Base-by-base conservation (phyloP, 2,113 vertebrate genomes). In the Rousettus leschenaultii region DNA sequence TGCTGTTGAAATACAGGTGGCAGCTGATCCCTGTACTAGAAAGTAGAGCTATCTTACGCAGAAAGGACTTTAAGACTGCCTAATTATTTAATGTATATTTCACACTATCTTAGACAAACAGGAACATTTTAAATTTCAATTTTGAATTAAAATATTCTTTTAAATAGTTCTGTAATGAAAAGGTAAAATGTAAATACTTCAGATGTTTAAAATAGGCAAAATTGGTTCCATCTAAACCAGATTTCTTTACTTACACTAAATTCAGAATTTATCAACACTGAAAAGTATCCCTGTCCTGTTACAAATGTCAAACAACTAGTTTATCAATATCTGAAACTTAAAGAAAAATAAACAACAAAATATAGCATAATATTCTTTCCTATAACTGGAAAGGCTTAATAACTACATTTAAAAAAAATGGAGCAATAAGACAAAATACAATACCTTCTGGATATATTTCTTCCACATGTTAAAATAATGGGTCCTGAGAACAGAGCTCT, bases 381-480 rank as follows among this genome's bases (percentile, higher is more conserved):
- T 86, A 35, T 66, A 82, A 79, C 0, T 51, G 45, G 14, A 79
- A 91, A 93, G 19, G 4, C 11, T 85, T 73, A 51, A 57, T 73
- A 51, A 57, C 43, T 40, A 63, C 4, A 26, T 70, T 53, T 88
- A 45, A 22, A 24, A 59, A n/a, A 55, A 92, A 91, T 38, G 16
- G 24, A 75, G 15, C 38, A 89, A 94, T 19, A 12, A 95, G 75
- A 80, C 40, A 94, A 95, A 96, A 95, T 75, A 94, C 93, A 92
- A 71, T 98, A 98, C 97, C 96, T 97, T 96, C 43, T 74, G 10
- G 43, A 77, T 91, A 71, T 91, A 24, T 59, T 87, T 96, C 91
- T 96, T 74, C 86, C 28, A 74, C 68, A 40, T 74, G 66, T 88
- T 94, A 73, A 96, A 97, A 95, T 66, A 92, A 79, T 13, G 61